Evolutionary conservation across 2,888 invertebrate species (phyloP).

Genomic region (Ornithoptera priamus): DNA sequence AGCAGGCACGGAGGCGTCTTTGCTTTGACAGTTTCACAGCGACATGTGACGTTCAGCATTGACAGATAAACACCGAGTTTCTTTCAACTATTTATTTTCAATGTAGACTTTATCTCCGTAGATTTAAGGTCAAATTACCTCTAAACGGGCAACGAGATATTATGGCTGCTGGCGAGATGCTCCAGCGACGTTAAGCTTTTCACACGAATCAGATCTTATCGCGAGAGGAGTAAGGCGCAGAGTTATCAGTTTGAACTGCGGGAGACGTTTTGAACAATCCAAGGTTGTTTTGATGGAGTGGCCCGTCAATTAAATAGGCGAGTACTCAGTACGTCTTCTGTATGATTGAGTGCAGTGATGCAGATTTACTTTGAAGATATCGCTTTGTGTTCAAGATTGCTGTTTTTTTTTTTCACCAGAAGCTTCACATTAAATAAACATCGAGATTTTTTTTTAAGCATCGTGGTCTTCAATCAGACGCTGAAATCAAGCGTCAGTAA

Average conservation of each 20-base stretch:
- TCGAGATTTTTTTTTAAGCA: not conserved
- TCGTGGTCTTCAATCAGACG: too few species aligned
- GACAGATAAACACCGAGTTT: constrained; percentile 54
- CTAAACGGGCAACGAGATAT: constrained; percentile 34
- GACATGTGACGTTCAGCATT: constrained; percentile 63
- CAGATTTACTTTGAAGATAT: constrained; percentile 63
- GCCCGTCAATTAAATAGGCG: constrained; percentile 74
- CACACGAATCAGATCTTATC: constrained; percentile 40
- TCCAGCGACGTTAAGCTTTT: constrained; percentile 45
- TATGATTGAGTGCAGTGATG: constrained; percentile 75
- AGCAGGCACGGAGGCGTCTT: constrained; percentile 51
- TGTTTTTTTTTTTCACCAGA: constrained; percentile 11
- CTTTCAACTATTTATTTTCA: constrained; percentile 29
- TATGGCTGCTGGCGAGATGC: constrained; percentile 45
- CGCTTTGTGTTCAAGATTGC: constrained; percentile 35
- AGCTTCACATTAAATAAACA: not conserved
- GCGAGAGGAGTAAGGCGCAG: constrained; percentile 44
- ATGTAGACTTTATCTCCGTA: constrained; percentile 27
- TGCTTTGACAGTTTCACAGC: constrained; percentile 56
- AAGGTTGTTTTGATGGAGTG: constrained; percentile 75
- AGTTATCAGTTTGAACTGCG: constrained; percentile 38
- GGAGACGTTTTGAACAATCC: constrained; percentile 47
- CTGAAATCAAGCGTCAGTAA: too few species aligned
- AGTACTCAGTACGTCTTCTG: constrained; percentile 62
- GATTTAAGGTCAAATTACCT: constrained; percentile 40